These are phyloP conservation scores for Sylvia borin DNA, from an alignment of 2,797 vertebrate species.

Conservation along the genomic window DNA sequence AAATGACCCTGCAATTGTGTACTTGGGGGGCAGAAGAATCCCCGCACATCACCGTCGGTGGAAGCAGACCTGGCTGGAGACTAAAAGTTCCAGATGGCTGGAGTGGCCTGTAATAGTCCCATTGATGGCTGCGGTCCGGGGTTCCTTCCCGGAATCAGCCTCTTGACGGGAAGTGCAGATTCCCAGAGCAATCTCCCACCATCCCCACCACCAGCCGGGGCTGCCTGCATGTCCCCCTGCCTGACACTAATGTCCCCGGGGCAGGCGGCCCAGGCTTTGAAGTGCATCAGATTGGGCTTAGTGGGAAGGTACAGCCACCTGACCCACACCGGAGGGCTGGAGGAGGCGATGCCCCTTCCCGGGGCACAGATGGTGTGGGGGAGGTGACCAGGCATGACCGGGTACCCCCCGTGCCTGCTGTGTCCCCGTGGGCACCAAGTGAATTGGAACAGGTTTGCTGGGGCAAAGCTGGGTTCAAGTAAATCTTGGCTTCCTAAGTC, in stretches of 20 bases:
- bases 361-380: not conserved
- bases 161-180: constrained; percentile 12
- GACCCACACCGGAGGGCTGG: not conserved
- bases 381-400: not conserved
- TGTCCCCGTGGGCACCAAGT: not conserved
- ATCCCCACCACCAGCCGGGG: not conserved
- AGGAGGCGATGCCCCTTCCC: not conserved
- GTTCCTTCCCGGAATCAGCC: constrained; percentile 29
- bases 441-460: not conserved
- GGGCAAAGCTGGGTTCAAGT: not conserved
- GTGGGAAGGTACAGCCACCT: not conserved
- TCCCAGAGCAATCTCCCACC: not conserved
- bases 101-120: constrained; percentile 8
- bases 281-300: constrained; percentile 54
- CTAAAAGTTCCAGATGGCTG: constrained; percentile 10
- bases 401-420: fast-evolving
- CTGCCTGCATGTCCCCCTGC: not conserved
- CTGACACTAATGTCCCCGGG: constrained; percentile 22
- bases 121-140: constrained; percentile 7
- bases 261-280: constrained; percentile 27
- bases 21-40: constrained; percentile 20
- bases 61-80: constrained; percentile 18
- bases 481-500: not conserved
- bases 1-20: constrained; percentile 58
- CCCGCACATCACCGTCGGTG: not conserved